These are phyloP conservation scores for Wiebesia pumilae DNA, from an alignment of 1,140 invertebrate species.

Conservation along the genomic window DNA sequence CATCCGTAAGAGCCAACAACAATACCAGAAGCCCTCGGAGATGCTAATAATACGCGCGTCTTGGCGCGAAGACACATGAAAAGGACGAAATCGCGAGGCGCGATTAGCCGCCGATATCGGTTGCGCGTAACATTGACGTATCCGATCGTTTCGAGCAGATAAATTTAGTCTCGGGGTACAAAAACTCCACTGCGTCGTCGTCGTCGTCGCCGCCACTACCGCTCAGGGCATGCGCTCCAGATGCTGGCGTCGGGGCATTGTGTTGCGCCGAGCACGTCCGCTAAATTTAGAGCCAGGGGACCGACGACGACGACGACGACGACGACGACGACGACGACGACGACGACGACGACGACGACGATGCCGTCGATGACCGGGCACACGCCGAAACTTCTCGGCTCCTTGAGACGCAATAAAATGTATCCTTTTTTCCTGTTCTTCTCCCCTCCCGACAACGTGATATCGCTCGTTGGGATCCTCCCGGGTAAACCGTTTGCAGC, in stretches of 20 bases:
- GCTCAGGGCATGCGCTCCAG: slow-evolving; percentile 56
- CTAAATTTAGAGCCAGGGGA: slow-evolving; percentile 61
- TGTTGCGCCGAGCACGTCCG: slow-evolving; percentile 53
- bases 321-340: not conserved
- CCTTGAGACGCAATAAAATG: not conserved
- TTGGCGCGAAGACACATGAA: not conserved
- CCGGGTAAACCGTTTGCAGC: no score
- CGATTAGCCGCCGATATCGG: slow-evolving; percentile 9
- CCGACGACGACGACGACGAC: not conserved
- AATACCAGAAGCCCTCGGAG: not conserved
- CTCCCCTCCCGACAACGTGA: not conserved
- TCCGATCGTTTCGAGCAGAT: slow-evolving; percentile 57
- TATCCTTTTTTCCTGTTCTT: not conserved
- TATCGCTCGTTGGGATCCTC: not conserved
- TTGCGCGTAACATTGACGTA: not conserved
- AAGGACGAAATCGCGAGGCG: not conserved
- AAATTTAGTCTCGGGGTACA: slow-evolving; percentile 55
- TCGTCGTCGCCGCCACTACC: not conserved
- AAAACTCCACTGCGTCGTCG: not conserved
- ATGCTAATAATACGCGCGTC: not conserved
- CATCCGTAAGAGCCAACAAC: not conserved
- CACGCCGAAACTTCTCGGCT: slow-evolving; percentile 12
- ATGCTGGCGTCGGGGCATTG: slow-evolving; percentile 60
- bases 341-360: slow-evolving; percentile 7
- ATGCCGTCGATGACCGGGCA: not conserved